Base-by-base conservation (phyloP, 2,113 vertebrate species). In the Corythoichthys intestinalis region DNA sequence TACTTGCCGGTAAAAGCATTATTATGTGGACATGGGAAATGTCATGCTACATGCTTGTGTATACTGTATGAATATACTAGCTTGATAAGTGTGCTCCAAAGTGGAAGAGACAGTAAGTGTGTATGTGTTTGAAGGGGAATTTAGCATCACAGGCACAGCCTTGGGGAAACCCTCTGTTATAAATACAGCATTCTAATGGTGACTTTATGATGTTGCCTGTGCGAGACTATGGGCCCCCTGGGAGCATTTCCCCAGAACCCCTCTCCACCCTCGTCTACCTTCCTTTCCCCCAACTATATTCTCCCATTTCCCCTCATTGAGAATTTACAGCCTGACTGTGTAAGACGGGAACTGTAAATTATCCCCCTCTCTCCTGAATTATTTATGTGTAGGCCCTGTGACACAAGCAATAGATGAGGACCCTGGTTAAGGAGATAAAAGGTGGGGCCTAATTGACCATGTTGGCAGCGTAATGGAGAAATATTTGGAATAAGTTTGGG, bases 111-210 rank as follows among this genome's bases (percentile, higher is more conserved):
- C 53, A 73, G 50, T 53, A 69, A 66, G 73, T 58, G 63, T 67
- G 57, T 71, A 57, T 73, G 72, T 62, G 39, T 56, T 54, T 65
- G 71, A 67, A 14, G 68, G 37, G 68, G 63, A 37, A 68, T 53
- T 83, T 48, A 10, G 78, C 78, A 69, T 80, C 74, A 65, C 66
- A 85, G 75, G 81, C 35, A 37, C 71, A 81, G 86, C 83, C 79
- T 6, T 52, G 73, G 86, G 83, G 82, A 78, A 88, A 84, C 83
- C 88, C 78, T 77, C 82, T 85, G 86, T 91, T 92, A 92, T 92
- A 91, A 92, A 92, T 92, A 92, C 92, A 92, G 87, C 88, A 91
- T 92, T 91, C 89, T 92, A 92, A 92, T 92, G 87, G 90, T 89
- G 90, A 89, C 91, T 93, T 92, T 92, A 92, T 92, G 90, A 91